These are phyloP conservation scores for Crypturellus tataupa DNA, from an alignment of 2,797 vertebrate genomes.

Conservation along the genomic window DNA sequence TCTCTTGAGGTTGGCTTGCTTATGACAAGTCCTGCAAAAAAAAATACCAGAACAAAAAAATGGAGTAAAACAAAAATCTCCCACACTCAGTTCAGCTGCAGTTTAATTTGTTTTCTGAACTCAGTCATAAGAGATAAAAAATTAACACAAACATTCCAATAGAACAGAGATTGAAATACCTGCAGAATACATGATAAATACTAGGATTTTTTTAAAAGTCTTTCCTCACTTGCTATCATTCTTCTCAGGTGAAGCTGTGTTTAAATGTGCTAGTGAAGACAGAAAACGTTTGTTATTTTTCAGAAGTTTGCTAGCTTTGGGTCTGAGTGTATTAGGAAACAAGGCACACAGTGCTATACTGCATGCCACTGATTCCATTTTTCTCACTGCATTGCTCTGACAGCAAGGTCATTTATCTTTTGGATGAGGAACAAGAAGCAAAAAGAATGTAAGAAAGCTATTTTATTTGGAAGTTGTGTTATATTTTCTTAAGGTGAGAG, in stretches of 20 bases:
- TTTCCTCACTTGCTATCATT: background rate
- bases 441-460: background rate
- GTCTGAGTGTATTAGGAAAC: background rate
- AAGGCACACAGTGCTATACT: background rate
- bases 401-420: conserved; percentile 48
- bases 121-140: background rate
- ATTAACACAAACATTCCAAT: background rate
- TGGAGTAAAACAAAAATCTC: background rate
- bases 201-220: background rate
- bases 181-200: background rate
- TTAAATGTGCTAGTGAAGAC: background rate
- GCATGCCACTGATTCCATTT: conserved; percentile 20
- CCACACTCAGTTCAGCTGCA: background rate
- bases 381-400: conserved; percentile 40
- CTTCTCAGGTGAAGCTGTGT: background rate
- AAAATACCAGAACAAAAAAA: accelerated
- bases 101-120: background rate
- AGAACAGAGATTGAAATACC: background rate
- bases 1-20: background rate
- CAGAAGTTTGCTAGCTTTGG: background rate
- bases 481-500: background rate
- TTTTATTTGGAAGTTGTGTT: background rate
- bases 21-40: background rate
- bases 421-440: background rate
- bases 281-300: background rate